These are phyloP conservation scores for Lamprologus speciosus DNA, from an alignment of 2,113 vertebrate genomes.

Conservation along the genomic window DNA sequence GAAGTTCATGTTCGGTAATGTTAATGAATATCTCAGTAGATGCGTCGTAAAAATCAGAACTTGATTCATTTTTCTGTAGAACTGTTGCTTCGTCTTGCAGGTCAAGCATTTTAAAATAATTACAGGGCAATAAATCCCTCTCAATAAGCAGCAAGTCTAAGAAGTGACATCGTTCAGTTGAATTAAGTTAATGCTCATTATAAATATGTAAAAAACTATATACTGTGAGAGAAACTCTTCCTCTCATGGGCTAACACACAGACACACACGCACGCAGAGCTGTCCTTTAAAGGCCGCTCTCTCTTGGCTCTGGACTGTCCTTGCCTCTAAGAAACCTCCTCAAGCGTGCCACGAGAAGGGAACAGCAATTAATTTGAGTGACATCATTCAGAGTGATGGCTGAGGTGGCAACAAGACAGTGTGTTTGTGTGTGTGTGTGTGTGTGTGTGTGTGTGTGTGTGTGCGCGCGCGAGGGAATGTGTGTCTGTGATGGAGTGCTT, in stretches of 20 bases:
- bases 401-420: conserved; percentile 39
- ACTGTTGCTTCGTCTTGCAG: background rate
- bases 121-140: background rate
- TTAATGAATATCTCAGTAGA: background rate
- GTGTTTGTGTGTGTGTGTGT: background rate
- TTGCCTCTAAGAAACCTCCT: conserved; percentile 60
- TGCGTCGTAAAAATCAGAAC: background rate
- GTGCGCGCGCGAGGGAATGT: background rate
- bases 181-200: background rate
- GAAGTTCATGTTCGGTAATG: background rate
- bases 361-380: conserved; percentile 67
- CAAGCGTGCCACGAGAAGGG: conserved; percentile 52
- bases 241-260: background rate
- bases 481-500: background rate
- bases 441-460: background rate
- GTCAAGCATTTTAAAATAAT: background rate
- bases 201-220: background rate
- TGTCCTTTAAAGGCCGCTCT: conserved; percentile 41
- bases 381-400: conserved; percentile 65
- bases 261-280: background rate
- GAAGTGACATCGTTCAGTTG: background rate
- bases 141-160: background rate
- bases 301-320: conserved; percentile 43
- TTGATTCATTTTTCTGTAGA: background rate
- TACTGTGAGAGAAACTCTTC: background rate